Conservation (phyloP, 2,888 invertebrate genomes). For the Corbicula japonica region DNA sequence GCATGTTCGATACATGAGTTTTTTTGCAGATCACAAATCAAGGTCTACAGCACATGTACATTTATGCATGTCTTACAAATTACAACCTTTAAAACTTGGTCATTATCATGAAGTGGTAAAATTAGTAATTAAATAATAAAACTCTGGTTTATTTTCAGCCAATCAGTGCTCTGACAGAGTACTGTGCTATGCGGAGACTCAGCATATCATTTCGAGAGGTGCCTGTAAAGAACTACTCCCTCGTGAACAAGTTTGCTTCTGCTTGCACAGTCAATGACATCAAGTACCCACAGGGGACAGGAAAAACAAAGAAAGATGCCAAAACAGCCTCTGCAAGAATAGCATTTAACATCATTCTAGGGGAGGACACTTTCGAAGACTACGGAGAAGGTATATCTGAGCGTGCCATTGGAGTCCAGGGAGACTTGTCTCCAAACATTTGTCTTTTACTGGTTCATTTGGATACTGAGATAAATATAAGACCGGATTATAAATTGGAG, state of each 20-base stretch:
- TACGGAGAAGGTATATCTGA: conserved; percentile 63
- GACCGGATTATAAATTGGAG: too few species aligned
- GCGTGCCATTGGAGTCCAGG: too few species aligned
- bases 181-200: conserved; percentile 69
- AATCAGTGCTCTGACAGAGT: conserved; percentile 81
- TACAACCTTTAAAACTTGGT: not conserved
- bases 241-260: conserved; percentile 77
- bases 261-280: conserved; percentile 77
- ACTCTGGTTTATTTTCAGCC: conserved; percentile 72
- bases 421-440: too few species aligned
- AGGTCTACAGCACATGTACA: too few species aligned
- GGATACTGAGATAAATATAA: too few species aligned
- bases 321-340: conserved; percentile 81
- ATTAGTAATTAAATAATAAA: too few species aligned
- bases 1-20: too few species aligned
- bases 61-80: not conserved
- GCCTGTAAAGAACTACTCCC: conserved; percentile 64
- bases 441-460: too few species aligned
- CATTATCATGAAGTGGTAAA: not conserved
- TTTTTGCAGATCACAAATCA: too few species aligned
- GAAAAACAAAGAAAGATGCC: conserved; percentile 84
- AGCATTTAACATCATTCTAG: conserved; percentile 79
- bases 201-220: conserved; percentile 75
- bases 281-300: conserved; percentile 79
- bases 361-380: conserved; percentile 68